These are phyloP conservation scores for Macquaria ambigua DNA, from an alignment of 2,113 vertebrate species.

Conservation along the genomic window DNA sequence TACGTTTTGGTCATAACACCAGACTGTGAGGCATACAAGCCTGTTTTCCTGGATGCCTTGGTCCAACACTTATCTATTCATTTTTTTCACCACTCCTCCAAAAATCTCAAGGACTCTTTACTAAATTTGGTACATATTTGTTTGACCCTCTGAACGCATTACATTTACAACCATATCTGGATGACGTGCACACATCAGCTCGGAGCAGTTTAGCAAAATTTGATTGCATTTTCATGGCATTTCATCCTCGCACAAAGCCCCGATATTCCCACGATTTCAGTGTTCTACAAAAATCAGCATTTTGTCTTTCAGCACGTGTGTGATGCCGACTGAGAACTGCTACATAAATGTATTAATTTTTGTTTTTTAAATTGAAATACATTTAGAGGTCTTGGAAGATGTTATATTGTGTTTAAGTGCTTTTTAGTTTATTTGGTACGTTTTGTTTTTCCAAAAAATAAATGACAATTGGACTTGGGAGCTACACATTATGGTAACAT, in stretches of 20 bases:
- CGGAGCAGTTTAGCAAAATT: background rate
- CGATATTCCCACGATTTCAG: no score
- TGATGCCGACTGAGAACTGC: background rate
- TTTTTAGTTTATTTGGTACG: background rate
- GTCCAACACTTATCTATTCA: no score
- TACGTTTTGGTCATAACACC: no score
- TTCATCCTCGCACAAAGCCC: no score
- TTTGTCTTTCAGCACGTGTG: background rate
- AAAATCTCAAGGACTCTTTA: background rate
- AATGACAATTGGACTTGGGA: background rate
- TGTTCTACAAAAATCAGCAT: background rate
- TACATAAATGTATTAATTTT: background rate
- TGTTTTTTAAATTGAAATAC: no score
- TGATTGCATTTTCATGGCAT: background rate
- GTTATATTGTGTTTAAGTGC: background rate
- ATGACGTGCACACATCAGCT: background rate
- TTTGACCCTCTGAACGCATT: background rate
- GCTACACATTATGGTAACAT: background rate
- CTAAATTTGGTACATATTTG: background rate
- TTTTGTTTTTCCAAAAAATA: background rate
- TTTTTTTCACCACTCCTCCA: background rate
- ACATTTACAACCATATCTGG: background rate
- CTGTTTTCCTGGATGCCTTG: no score
- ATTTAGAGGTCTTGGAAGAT: background rate
- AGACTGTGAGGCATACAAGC: no score